Conservation (phyloP, 2,113 vertebrate genomes). For the Gadus chalcogrammus region DNA sequence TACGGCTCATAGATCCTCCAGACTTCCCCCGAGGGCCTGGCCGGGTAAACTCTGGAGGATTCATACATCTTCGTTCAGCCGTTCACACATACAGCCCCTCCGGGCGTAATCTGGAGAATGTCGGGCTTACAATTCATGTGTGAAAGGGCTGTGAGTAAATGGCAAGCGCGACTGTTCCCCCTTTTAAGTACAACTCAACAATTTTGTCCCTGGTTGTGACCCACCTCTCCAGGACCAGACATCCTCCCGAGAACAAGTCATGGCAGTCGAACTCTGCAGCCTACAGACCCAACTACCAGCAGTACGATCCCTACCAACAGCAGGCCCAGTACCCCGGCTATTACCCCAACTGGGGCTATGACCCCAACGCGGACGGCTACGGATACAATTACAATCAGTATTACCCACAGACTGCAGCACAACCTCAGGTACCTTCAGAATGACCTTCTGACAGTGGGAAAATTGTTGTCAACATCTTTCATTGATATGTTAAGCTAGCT, state of each 20-base stretch:
- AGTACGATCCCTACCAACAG: conserved; percentile 83
- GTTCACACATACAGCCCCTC: too few species aligned
- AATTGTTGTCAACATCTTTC: neutral
- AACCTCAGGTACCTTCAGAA: conserved; percentile 77
- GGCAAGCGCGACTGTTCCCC: too few species aligned
- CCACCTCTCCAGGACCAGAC: conserved; percentile 52
- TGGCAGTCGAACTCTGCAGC: conserved; percentile 77
- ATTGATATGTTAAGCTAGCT: neutral
- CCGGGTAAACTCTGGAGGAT: too few species aligned
- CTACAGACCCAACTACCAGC: conserved; percentile 75
- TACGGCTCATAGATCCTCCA: too few species aligned
- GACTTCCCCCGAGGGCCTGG: too few species aligned
- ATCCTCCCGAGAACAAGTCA: conserved; percentile 51
- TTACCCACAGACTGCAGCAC: conserved; percentile 79
- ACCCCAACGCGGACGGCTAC: conserved; percentile 82
- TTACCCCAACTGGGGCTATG: conserved; percentile 87
- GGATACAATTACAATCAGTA: conserved; percentile 88
- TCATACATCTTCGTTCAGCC: too few species aligned
- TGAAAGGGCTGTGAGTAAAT: too few species aligned
- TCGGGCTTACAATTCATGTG: too few species aligned
- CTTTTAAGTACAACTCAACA: too few species aligned
- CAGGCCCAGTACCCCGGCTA: conserved; percentile 81
- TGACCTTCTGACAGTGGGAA: neutral
- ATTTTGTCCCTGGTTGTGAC: conserved; percentile 9
- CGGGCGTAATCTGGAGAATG: too few species aligned